Evolutionary conservation across 1,140 invertebrate species (phyloP).

Genomic region (Lepidotrigona ventralis): DNA sequence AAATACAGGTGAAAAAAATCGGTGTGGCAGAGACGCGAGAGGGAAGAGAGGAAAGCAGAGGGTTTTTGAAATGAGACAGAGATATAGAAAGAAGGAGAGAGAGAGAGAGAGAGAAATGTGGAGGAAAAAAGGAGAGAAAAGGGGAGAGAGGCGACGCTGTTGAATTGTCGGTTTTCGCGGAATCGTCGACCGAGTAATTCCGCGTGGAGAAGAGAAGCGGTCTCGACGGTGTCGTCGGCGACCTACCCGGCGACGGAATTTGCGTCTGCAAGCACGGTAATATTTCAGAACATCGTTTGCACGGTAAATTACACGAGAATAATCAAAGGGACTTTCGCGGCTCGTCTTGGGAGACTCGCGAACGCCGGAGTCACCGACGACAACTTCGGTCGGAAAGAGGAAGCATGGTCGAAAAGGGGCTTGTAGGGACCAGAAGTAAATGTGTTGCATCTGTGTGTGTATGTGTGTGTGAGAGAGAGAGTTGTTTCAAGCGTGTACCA

Average conservation of each 20-base stretch:
- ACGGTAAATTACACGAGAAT: conserved; percentile 52
- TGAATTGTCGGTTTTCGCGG: background rate
- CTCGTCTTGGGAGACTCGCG: conserved; percentile 39
- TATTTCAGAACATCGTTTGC: conserved; percentile 54
- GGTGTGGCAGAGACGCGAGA: background rate
- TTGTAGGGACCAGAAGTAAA: background rate
- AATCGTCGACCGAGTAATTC: conserved; percentile 36
- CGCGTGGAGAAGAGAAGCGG: conserved; percentile 10
- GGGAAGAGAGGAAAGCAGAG: background rate
- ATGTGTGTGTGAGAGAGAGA: background rate
- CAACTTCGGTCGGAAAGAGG: conserved; percentile 27
- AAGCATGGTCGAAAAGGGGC: background rate
- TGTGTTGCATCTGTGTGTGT: background rate
- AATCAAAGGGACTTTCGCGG: conserved; percentile 41
- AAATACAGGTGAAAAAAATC: background rate
- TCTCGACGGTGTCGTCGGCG: conserved; percentile 34
- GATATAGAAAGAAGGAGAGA: conserved; percentile 11
- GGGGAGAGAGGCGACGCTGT: conserved; percentile 12
- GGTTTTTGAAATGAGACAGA: background rate
- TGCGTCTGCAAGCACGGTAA: conserved; percentile 38
- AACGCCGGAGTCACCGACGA: background rate
- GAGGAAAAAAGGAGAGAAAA: conserved; percentile 3
- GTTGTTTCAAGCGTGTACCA: conserved; percentile 37
- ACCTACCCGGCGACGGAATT: conserved; percentile 22
- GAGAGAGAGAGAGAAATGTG: background rate